Evolutionary conservation across 2,797 vertebrate species (phyloP).

Genomic region (Betta splendens): DNA sequence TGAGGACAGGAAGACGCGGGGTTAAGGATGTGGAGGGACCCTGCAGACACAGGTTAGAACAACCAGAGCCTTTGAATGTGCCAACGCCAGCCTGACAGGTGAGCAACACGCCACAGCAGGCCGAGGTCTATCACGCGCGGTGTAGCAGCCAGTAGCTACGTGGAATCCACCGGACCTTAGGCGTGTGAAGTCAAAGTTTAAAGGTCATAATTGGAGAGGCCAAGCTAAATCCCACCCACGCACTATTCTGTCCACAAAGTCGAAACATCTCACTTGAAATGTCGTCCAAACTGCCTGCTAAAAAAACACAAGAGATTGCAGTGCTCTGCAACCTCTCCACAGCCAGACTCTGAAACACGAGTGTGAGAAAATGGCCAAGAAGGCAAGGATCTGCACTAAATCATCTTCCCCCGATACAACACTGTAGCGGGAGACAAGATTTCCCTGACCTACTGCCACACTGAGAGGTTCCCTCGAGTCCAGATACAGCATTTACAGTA

Average conservation of each 20-base stretch:
- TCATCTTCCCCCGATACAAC: slow-evolving; percentile 39
- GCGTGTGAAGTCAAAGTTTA: too few species aligned
- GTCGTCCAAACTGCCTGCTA: neutral
- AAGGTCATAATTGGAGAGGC: too few species aligned
- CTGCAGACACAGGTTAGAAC: slow-evolving; percentile 1
- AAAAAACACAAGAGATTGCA: slow-evolving; percentile 21
- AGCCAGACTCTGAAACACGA: slow-evolving; percentile 20
- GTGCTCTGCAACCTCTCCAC: neutral
- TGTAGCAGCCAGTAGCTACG: too few species aligned
- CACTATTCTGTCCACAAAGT: too few species aligned
- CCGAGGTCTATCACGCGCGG: neutral
- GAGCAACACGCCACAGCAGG: neutral
- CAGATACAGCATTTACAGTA: slow-evolving; percentile 29
- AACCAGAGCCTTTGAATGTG: neutral
- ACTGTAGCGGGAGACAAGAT: slow-evolving; percentile 14
- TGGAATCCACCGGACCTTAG: too few species aligned
- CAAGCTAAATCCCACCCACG: too few species aligned
- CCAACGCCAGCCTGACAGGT: slow-evolving; percentile 17
- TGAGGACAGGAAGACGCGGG: slow-evolving; percentile 17
- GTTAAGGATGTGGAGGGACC: neutral
- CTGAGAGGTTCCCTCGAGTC: slow-evolving; percentile 38
- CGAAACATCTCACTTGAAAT: neutral
- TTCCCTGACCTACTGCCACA: slow-evolving; percentile 48
- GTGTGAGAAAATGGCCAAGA: slow-evolving; percentile 46
- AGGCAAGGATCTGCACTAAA: slow-evolving; percentile 27